Evolutionary conservation across 2,797 vertebrate species (phyloP), one percentile per base, ranked within the genome.

Genomic region (Garrulus glandarius): DNA sequence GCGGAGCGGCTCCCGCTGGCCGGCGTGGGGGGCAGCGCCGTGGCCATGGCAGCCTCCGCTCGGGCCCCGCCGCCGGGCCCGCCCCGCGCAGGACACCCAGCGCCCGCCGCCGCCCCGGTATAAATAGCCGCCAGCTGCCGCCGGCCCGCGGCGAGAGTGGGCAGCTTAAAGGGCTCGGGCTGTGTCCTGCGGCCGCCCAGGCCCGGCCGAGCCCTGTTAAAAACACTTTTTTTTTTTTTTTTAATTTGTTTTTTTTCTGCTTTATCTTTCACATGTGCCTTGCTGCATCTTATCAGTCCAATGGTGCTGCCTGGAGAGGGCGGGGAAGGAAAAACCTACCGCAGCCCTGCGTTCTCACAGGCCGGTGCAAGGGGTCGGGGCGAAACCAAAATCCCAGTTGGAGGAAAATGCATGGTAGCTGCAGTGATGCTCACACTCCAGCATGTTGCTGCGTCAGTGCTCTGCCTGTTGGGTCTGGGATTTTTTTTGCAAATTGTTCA

Each of bases 51-150:
- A 75, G 87, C 29, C 75, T 27, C 50, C 10, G 11, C 6, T 5
- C 61, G 4, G 44, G 65, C 77, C 15, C 37, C 57, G 19, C 59
- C 52, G 15, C 87, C 64, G 10, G 85, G 60, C 22, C 89, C 80
- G 90, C 94, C 88, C 87, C 78, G 74, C 91, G 69, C 72, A 83
- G 11, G 50, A 23, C 89, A 18, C 78, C 34, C 21, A 26, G 78
- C 55, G 24, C 85, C 77, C 2, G 93, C 94, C 81, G 75, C 95
- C 92, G 59, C 89, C 93, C 78, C 92, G 3, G 41, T 93, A 96
- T 92, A 96, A 96, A 97, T 95, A 97, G 36, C 81, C n/a, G 21
- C 2, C 96, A 85, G 93, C 93, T 89, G 96, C 93, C 36, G 52
- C 61, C 39, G 75, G 91, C 82, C 92, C 53, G 67, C 23, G n/a